phyloP scores from a whole-genome alignment of 2,888 invertebrate genomes.

The Leucozona laternaria region DNA sequence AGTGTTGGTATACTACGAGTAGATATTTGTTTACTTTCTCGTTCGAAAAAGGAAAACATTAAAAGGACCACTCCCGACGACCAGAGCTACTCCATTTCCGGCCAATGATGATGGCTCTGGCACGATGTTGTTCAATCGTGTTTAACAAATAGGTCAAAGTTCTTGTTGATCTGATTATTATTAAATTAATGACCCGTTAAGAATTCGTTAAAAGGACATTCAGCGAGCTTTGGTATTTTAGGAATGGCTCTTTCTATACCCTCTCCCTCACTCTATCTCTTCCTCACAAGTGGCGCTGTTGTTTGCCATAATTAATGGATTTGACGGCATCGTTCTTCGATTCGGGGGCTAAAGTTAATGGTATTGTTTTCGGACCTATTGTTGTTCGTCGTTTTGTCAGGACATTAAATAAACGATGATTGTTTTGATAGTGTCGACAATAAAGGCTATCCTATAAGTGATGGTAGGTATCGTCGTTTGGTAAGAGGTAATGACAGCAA shows the following conservation, averaged over 20 bases:
- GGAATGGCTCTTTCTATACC: conserved; percentile 14
- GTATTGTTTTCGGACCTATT: conserved; percentile 70
- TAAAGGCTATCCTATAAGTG: conserved; percentile 32
- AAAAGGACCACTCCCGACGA: conserved; percentile 31
- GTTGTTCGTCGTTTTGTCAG: conserved; percentile 67
- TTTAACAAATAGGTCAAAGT: conserved; percentile 72
- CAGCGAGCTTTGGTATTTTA: conserved; percentile 48
- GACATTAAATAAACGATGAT: conserved; percentile 39
- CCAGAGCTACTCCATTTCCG: conserved; percentile 28
- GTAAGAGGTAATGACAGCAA: conserved; percentile 58
- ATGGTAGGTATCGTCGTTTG: conserved; percentile 27
- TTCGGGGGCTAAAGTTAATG: conserved; percentile 54
- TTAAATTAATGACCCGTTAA: conserved; percentile 75
- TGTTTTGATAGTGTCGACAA: conserved; percentile 36
- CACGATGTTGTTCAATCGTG: conserved; percentile 52
- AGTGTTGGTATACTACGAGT: not conserved
- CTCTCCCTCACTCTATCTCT: not conserved
- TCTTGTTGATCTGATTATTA: conserved; percentile 75
- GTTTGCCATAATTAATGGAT: conserved; percentile 71
- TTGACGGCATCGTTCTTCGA: conserved; percentile 47
- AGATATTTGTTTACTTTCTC: not conserved
- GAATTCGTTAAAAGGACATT: conserved; percentile 74
- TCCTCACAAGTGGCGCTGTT: not conserved
- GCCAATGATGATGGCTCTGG: conserved; percentile 38
- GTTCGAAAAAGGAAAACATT: not conserved